A percentile compares a stretch with the other conserved stretches of the same genome.
These are phyloP conservation scores for pig (Sus scrofa) DNA, from an alignment of 2,113 vertebrate genomes.

Conservation along the genomic window T2T-Sscrofa CM000819.6:133892501-133893000, in stretches of 20 bases:
- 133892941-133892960: not conserved
- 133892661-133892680: not conserved
- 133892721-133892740: not conserved
- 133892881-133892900: not conserved
- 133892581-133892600: not conserved
- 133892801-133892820: not conserved
- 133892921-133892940: not conserved
- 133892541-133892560: not conserved
- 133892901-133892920: not conserved
- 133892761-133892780: not conserved
- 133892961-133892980: not conserved
- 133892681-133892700: not conserved
- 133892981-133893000: not conserved
- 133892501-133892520: not conserved
- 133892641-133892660: not conserved
- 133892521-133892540: not conserved
- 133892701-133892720: not conserved
- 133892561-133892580: not conserved
- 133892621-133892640: not conserved
- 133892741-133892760: not conserved
- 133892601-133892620: not conserved
- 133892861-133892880: not conserved
- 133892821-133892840: not conserved
- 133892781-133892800: not conserved
- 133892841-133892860: slow-evolving; percentile 4